Evolutionary conservation across 2,113 vertebrate genomes (phyloP).

Genomic region (Aleadryas rufinucha): DNA sequence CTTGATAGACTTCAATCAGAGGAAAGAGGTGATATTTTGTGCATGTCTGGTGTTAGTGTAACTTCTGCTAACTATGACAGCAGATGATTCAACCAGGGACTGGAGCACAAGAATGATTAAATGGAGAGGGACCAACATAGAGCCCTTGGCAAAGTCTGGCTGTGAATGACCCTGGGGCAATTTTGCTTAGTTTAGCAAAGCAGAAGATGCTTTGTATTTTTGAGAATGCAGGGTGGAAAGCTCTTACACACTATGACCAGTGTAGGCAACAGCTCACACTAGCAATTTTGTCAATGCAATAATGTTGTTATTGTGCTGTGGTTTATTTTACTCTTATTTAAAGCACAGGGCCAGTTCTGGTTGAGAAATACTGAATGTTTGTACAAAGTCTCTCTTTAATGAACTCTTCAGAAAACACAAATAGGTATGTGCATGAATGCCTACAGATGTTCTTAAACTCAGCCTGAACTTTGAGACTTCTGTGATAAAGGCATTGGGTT

Average conservation of each 20-base stretch:
- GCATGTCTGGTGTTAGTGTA: background rate
- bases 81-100: background rate
- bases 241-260: background rate
- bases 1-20: background rate
- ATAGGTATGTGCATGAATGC: background rate
- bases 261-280: background rate
- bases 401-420: background rate
- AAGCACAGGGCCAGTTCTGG: background rate
- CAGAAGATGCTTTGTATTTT: background rate
- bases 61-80: background rate
- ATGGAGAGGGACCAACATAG: background rate
- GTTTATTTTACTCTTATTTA: background rate
- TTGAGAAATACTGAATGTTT: background rate
- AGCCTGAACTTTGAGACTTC: background rate
- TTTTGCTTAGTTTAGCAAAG: background rate
- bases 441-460: background rate
- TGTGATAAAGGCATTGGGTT: background rate
- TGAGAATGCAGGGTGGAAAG: background rate
- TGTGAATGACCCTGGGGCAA: background rate
- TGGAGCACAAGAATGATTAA: background rate
- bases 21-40: background rate
- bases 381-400: background rate
- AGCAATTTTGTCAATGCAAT: background rate
- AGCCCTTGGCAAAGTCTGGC: background rate
- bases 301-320: background rate